phyloP scores from a whole-genome alignment of 2,797 vertebrate species.

The Acipenser ruthenus region DNA sequence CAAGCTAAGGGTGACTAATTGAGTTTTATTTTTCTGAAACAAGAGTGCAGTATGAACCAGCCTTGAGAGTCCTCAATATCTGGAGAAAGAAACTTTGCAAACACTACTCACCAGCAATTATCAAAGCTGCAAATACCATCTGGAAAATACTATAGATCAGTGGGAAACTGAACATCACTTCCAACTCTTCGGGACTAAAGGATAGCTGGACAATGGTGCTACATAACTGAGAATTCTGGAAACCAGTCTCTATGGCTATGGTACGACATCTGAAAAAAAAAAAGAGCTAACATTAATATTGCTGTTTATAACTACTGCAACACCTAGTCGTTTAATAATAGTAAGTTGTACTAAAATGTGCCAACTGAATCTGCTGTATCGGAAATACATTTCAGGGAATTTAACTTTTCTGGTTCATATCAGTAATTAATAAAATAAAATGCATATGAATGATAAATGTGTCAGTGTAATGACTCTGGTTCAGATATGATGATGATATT shows the following conservation, averaged over 20 bases:
- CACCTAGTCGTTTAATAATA: too few species aligned
- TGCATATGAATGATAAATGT: too few species aligned
- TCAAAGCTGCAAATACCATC: slow-evolving; percentile 46
- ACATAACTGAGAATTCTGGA: slow-evolving; percentile 91
- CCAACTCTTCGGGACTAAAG: slow-evolving; percentile 70
- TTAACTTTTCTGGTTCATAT: too few species aligned
- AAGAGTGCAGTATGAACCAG: too few species aligned
- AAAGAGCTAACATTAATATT: background rate
- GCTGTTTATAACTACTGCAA: too few species aligned
- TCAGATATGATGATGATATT: too few species aligned
- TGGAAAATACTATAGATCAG: slow-evolving; percentile 96
- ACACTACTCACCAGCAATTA: slow-evolving; percentile 63
- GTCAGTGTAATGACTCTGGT: too few species aligned
- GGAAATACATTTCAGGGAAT: too few species aligned
- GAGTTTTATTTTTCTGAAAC: background rate
- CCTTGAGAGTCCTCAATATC: background rate
- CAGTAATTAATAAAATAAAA: too few species aligned
- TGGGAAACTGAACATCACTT: slow-evolving; percentile 84
- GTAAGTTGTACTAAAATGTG: too few species aligned
- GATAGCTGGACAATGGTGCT: slow-evolving; percentile 90
- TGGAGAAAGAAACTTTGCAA: background rate
- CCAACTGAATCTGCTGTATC: too few species aligned
- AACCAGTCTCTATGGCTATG: slow-evolving; percentile 86
- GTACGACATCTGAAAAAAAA: slow-evolving; percentile 74
- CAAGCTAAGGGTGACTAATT: too few species aligned